These are phyloP conservation scores for Biston stratarius DNA, from an alignment of 2,888 invertebrate species.

Conservation along the genomic window DNA sequence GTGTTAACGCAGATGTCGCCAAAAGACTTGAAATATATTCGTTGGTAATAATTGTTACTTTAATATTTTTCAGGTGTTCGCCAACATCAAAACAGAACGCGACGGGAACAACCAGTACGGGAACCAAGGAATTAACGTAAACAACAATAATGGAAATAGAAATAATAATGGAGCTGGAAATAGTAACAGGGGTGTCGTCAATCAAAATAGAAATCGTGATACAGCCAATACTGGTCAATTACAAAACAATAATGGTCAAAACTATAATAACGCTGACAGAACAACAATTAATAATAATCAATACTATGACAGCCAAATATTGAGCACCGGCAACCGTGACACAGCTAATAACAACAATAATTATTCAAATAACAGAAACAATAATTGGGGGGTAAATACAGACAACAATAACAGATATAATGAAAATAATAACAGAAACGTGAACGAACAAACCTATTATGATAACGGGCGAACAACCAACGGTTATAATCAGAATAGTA, in stretches of 20 bases:
- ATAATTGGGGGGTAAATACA: conserved; percentile 8
- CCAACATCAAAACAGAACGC: conserved; percentile 35
- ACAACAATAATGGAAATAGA: conserved; percentile 25
- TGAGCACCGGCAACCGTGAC: background rate
- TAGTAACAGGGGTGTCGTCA: conserved; percentile 9
- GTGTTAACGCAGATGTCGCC: too few species aligned
- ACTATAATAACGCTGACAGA: conserved; percentile 6
- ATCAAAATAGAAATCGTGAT: conserved; percentile 9
- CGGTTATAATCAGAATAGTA: background rate
- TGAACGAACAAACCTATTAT: conserved; percentile 10
- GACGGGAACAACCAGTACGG: conserved; percentile 23
- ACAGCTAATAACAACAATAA: conserved; percentile 13
- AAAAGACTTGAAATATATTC: too few species aligned
- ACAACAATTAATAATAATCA: conserved; percentile 15
- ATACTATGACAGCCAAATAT: background rate
- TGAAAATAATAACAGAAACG: conserved; percentile 16
- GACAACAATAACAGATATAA: conserved; percentile 13
- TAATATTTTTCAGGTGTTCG: conserved; percentile 41
- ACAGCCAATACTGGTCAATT: conserved; percentile 11
- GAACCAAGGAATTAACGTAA: conserved; percentile 17
- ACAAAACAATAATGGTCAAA: conserved; percentile 15
- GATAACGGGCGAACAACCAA: conserved; percentile 9
- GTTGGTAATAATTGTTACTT: background rate
- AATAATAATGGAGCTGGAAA: conserved; percentile 15
- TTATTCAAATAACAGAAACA: conserved; percentile 5